phyloP scores from a whole-genome alignment of 2,113 vertebrate species.

The Sinocyclocheilus maitianheensis region DNA sequence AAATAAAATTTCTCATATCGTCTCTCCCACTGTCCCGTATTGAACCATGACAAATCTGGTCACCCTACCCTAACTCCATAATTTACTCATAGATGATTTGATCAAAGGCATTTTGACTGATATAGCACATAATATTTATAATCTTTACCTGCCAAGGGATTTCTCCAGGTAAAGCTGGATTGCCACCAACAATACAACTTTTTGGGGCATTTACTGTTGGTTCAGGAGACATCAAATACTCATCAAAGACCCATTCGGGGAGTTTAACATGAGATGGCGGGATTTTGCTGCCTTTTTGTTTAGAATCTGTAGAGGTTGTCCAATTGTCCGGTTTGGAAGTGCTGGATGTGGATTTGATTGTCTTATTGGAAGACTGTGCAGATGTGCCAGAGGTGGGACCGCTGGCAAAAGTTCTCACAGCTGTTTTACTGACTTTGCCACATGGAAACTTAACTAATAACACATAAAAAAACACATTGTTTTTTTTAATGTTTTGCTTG shows the following conservation, averaged over 20 bases:
- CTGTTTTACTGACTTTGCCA: slow-evolving; percentile 58
- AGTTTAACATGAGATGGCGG: not conserved
- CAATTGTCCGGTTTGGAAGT: not conserved
- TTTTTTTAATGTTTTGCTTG: not conserved
- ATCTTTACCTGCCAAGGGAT: slow-evolving; percentile 92
- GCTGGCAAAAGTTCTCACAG: slow-evolving; percentile 13
- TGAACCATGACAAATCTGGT: too few species aligned
- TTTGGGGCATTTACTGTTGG: slow-evolving; percentile 8
- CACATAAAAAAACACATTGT: not conserved
- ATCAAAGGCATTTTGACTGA: not conserved
- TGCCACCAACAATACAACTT: slow-evolving; percentile 81
- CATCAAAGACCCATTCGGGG: slow-evolving; percentile 25
- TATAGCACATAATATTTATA: not conserved
- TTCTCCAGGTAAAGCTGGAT: slow-evolving; percentile 77
- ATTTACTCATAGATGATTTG: not conserved
- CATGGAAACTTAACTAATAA: slow-evolving; percentile 68
- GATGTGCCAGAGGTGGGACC: not conserved
- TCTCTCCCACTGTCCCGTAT: too few species aligned
- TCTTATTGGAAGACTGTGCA: not conserved
- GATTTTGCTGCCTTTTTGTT: not conserved
- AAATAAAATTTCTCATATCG: too few species aligned
- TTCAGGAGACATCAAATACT: not conserved
- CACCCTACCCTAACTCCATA: not conserved
- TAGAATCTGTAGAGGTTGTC: not conserved
- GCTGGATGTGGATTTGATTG: not conserved